Percentiles rank a stretch among this genome's conserved stretches.
These are phyloP conservation scores for Cetonia aurata DNA, from an alignment of 2,888 invertebrate genomes.

Conservation along the genomic window DNA sequence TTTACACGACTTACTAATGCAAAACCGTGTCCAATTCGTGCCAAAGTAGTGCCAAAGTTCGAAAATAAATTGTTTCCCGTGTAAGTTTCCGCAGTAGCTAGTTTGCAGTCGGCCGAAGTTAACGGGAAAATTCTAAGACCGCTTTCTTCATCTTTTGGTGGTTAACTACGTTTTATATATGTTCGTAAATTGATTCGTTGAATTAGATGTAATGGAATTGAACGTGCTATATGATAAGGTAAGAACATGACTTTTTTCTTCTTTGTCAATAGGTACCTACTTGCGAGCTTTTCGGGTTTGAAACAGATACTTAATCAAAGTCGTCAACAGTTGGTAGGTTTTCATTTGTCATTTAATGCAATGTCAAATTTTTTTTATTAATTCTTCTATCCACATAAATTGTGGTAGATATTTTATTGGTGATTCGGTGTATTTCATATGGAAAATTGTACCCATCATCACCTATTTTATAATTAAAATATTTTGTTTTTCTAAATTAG, in stretches of 20 bases:
- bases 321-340: too few species aligned
- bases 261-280: too few species aligned
- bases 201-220: slow-evolving; percentile 9
- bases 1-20: slow-evolving; percentile 3
- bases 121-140: slow-evolving; percentile 30
- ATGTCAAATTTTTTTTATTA: too few species aligned
- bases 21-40: slow-evolving; percentile 38
- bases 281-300: too few species aligned
- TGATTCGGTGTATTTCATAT: too few species aligned
- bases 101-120: slow-evolving; percentile 32
- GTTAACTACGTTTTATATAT: background rate
- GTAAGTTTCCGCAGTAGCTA: slow-evolving; percentile 40
- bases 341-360: too few species aligned
- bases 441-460: too few species aligned
- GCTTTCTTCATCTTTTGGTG: slow-evolving; percentile 9
- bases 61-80: slow-evolving; percentile 44
- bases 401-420: too few species aligned
- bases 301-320: too few species aligned
- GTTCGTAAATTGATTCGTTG: background rate
- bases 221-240: slow-evolving; percentile 32
- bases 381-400: too few species aligned
- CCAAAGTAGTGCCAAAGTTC: slow-evolving; percentile 44
- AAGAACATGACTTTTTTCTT: slow-evolving; percentile 18
- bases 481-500: too few species aligned
- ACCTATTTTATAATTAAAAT: too few species aligned